A percentile compares a stretch with the other conserved stretches of the same genome.
Conservation (phyloP, 2,888 invertebrate genomes). For the Anoncus sp. region DNA sequence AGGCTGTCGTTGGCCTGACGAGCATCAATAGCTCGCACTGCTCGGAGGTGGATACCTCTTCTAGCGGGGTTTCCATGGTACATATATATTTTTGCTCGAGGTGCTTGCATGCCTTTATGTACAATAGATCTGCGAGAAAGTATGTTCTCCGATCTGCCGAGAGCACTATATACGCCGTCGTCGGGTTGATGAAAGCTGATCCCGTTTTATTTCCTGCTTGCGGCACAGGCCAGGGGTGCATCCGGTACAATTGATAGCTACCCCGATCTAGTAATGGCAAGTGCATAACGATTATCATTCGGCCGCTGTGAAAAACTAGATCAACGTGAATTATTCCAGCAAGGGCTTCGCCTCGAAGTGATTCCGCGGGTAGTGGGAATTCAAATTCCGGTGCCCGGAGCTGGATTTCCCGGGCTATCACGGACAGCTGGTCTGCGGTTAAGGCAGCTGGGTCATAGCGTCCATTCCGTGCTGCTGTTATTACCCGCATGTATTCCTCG, state of each 20-base stretch:
- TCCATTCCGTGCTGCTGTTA: not conserved
- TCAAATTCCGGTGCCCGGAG: not conserved
- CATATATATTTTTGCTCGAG: not conserved
- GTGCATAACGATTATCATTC: constrained; percentile 12
- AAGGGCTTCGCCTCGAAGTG: not conserved
- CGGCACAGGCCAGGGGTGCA: constrained; percentile 11
- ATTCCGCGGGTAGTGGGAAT: not conserved
- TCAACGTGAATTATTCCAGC: not conserved
- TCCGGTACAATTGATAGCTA: not conserved
- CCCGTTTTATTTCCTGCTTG: not conserved
- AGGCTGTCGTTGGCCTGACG: not conserved
- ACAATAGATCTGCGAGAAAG: not conserved
- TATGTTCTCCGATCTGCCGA: constrained; percentile 3
- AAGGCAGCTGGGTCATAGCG: not conserved
- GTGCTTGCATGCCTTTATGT: not conserved
- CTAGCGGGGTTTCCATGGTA: constrained; percentile 4
- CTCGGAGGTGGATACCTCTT: not conserved
- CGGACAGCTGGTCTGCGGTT: not conserved
- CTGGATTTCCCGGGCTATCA: not conserved
- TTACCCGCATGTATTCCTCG: not conserved
- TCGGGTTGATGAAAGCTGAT: not conserved
- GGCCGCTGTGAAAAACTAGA: no score
- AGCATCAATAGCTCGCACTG: constrained; percentile 1
- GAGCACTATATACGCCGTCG: not conserved
- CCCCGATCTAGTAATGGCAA: not conserved